Evolutionary conservation across 2,888 invertebrate species (phyloP), one percentile per base, ranked within the genome.

Genomic region (Chironomus riparius): DNA sequence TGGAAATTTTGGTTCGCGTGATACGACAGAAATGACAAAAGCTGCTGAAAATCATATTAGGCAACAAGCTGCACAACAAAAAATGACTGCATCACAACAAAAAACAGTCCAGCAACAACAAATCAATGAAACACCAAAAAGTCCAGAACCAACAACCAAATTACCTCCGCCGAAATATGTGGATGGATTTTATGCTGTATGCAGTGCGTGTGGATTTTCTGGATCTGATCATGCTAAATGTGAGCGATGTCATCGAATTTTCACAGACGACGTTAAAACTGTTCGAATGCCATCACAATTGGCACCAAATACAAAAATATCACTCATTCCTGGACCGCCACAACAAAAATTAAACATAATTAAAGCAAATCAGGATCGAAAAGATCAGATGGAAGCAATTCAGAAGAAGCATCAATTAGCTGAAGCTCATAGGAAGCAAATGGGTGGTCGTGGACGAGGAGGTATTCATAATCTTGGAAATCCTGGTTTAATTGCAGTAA

Each of bases 151-250:
- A 10, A 84, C 85, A n/a, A 84, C 85, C 68, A 87, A 89, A 3
- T 88, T 89, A 77, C 87, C 87, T 2, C 86, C 87, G 47, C 88
- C 91, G 4, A 88, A 89, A 79, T 87, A 86, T 78, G 86, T 91
- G 47, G 88, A 89, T 50, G 93, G 93, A 72, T 90, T 88, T 85
- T 84, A 91, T 78, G 93, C 93, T 6, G 87, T 95, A 1, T 95
- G 95, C 83, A 88, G 88, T 78, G 87, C 87, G 78, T 95, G 95
- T 82, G 95, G 95, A 18, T 90, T 91, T 81, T 87, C 90, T 68
- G 93, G 93, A 73, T 87, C 88, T 79, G 91, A 94, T 83, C 92
- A 94, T 82, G 90, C 89, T 79, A 88, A 88, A 77, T 95, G 95
- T 84, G 89, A 91, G 83, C 87, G 88, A 79, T 92, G 92, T 85